Conservation (phyloP, 1,140 invertebrate species). For the Cherax quadricarinatus region DNA sequence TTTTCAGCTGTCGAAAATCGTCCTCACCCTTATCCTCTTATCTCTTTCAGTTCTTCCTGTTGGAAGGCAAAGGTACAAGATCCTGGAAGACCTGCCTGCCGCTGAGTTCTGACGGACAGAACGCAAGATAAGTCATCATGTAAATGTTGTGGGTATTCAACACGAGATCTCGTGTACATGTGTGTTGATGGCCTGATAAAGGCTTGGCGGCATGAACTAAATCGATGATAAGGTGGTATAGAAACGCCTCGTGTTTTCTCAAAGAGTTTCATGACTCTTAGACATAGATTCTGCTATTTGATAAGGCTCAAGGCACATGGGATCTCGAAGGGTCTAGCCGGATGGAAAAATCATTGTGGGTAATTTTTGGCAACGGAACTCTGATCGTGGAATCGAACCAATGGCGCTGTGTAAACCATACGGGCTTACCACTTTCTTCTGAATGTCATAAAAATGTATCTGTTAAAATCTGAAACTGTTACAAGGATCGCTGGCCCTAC, state of each 20-base stretch:
- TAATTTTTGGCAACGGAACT: too few relatives aligned
- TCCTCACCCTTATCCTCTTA: background rate
- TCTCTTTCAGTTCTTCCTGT: background rate
- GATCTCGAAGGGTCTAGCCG: background rate
- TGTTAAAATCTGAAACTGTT: too few relatives aligned
- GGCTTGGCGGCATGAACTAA: constrained; percentile 41
- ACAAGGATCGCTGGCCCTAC: too few relatives aligned
- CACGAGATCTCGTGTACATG: constrained; percentile 28
- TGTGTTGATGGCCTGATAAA: constrained; percentile 52
- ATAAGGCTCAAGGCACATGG: constrained; percentile 7
- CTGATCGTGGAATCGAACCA: too few relatives aligned
- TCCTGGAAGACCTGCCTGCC: background rate
- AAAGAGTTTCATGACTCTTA: constrained; percentile 15
- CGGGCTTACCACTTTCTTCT: too few relatives aligned
- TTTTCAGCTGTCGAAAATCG: background rate
- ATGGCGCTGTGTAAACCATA: too few relatives aligned
- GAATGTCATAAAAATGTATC: too few relatives aligned
- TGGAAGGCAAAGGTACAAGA: background rate
- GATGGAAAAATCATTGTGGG: background rate
- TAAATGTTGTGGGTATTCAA: constrained; percentile 49
- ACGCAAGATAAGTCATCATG: constrained; percentile 33
- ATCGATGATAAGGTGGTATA: constrained; percentile 52
- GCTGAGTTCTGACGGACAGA: constrained; percentile 10
- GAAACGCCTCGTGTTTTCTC: constrained; percentile 32
- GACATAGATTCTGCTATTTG: constrained; percentile 22